phyloP scores from a whole-genome alignment of 2,797 vertebrate species.

The Sebastes hubbsi region DNA sequence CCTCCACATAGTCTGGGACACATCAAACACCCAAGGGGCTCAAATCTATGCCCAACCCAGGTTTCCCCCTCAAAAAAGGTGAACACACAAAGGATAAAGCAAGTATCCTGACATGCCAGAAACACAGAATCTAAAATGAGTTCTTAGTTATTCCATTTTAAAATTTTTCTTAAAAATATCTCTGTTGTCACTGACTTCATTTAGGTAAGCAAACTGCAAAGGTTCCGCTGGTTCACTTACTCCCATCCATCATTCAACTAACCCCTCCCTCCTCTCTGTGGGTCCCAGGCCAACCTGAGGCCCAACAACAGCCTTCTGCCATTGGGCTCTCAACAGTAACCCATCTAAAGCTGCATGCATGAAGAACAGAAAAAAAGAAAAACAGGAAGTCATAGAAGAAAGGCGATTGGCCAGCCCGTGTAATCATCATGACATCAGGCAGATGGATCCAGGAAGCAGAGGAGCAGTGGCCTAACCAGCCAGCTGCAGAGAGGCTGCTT shows the following conservation, averaged over 20 bases:
- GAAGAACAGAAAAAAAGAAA: slow-evolving; percentile 77
- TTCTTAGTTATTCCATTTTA: slow-evolving; percentile 69
- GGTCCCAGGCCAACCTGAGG: slow-evolving; percentile 45
- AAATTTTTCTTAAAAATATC: slow-evolving; percentile 74
- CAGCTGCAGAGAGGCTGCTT: slow-evolving; percentile 68
- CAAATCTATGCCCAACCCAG: slow-evolving; percentile 36
- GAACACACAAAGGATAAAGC: slow-evolving; percentile 73
- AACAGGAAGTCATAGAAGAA: slow-evolving; percentile 64
- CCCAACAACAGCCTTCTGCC: slow-evolving; percentile 55
- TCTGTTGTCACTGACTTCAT: slow-evolving; percentile 57
- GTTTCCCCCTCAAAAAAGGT: slow-evolving; percentile 62
- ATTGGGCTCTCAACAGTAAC: slow-evolving; percentile 65
- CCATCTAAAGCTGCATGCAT: slow-evolving; percentile 95
- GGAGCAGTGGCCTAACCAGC: slow-evolving; percentile 47
- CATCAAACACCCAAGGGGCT: slow-evolving; percentile 32
- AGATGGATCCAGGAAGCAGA: slow-evolving; percentile 89
- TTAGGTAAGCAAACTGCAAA: slow-evolving; percentile 78
- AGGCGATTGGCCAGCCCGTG: slow-evolving; percentile 87
- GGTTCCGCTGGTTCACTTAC: slow-evolving; percentile 63
- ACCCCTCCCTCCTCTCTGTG: slow-evolving; percentile 37
- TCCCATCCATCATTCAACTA: slow-evolving; percentile 34
- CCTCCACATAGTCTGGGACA: slow-evolving; percentile 39
- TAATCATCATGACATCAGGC: slow-evolving; percentile 83
- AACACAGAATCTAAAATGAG: slow-evolving; percentile 72
- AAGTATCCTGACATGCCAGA: slow-evolving; percentile 72